phyloP scores from a whole-genome alignment of 2,113 vertebrate genomes.

The Cyprinodon variegatus region DNA sequence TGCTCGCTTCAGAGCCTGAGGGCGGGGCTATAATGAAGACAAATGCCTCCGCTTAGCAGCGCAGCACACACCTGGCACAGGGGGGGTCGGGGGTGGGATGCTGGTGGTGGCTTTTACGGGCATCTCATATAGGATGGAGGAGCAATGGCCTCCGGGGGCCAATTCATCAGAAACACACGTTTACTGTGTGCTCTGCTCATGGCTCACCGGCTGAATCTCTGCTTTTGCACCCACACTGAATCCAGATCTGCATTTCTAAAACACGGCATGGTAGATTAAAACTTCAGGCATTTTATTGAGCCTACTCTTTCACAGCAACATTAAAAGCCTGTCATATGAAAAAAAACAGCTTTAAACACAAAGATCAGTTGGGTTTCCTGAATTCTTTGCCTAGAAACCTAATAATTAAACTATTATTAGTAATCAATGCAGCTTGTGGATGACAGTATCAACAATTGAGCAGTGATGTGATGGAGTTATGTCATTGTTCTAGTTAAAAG shows the following conservation, averaged over 20 bases:
- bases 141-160: conserved; percentile 43
- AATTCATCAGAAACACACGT: conserved; percentile 54
- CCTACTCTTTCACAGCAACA: no score
- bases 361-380: no score
- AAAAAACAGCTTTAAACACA: no score
- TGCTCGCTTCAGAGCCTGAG: conserved; percentile 31
- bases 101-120: conserved; percentile 3
- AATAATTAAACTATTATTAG: conserved; percentile 20
- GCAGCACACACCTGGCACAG: conserved; percentile 44
- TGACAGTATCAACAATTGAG: conserved; percentile 15
- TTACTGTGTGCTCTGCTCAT: conserved; percentile 14
- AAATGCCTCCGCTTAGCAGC: conserved; percentile 59
- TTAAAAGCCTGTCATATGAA: no score
- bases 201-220: conserved; percentile 13
- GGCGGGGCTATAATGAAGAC: conserved; percentile 67
- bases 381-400: neutral
- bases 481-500: conserved; percentile 18
- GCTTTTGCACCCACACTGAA: conserved; percentile 21
- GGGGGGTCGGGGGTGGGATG: neutral
- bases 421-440: conserved; percentile 18
- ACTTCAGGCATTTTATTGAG: no score
- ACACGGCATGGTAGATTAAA: neutral
- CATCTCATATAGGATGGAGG: conserved; percentile 37
- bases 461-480: conserved; percentile 11
- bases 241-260: conserved; percentile 21